Evolutionary conservation across 2,888 invertebrate species (phyloP), one percentile per base, ranked within the genome.

Genomic region (Hirtodrosophila trivittata): DNA sequence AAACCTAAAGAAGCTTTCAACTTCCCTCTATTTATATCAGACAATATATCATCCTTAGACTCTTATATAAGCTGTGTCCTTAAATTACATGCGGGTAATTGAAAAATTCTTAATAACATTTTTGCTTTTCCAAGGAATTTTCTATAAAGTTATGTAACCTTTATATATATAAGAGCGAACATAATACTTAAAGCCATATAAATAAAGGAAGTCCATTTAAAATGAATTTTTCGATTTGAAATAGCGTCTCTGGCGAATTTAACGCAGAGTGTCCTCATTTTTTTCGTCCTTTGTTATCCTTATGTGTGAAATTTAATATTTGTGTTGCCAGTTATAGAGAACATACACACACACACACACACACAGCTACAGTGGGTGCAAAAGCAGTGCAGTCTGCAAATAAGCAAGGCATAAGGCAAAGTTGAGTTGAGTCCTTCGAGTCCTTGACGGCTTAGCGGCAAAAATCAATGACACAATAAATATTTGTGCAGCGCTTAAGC

Each of bases 381-480:
- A 56, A 37, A 42, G 66, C 59, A 62, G 56, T 65, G 59, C 51
- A 59, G 60, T 70, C 39, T 33, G 64, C 59, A 72, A 74, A 66
- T 74, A 66, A 68, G 69, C 66, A 65, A 47, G 41, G 55, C 26
- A 35, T 42, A 38, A 32, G 56, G 28, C 13, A 54, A 77, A 77
- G 68, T 80, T 68, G 72, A 80, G 58, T 49, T 55, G 52, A 67
- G 70, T n/a, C n/a, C 69, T 66, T 57, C 50, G 55, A 63, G 57
- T 64, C 66, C 66, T 56, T 70, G 71, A 70, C 77, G 87, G 83
- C 86, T 81, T 77, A 81, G 76, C 82, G 78, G 75, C 74, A 76
- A 87, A 21, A 86, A 86, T 86, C 86, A 86, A 86, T 86, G 85
- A 78, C 85, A 83, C 75, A 78, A 82, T 85, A 86, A 86, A 86